phyloP scores from a whole-genome alignment of 2,888 invertebrate species.

The Tetranychus piercei region DNA sequence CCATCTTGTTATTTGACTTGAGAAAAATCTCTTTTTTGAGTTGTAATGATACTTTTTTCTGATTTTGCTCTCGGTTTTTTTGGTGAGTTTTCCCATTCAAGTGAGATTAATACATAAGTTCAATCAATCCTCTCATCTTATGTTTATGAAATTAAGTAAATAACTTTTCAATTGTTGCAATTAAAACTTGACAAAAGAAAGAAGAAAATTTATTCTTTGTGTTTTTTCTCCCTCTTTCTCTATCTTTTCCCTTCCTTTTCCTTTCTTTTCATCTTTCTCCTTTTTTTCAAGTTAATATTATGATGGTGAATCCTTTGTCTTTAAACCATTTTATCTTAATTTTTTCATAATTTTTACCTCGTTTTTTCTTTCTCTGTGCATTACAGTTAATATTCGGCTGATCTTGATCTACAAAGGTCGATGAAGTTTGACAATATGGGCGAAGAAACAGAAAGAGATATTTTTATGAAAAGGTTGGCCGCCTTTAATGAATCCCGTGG shows the following conservation, averaged over 20 bases:
- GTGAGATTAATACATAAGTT: neutral
- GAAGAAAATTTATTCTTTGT: neutral
- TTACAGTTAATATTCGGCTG: neutral
- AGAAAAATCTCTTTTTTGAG: neutral
- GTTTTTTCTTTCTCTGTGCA: neutral
- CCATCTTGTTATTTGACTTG: neutral
- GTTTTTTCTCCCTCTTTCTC: neutral
- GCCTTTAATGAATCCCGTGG: slow-evolving; percentile 88
- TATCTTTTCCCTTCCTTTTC: neutral
- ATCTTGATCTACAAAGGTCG: neutral
- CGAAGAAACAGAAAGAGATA: slow-evolving; percentile 78
- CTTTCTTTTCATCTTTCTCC: neutral
- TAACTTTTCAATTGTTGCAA: neutral
- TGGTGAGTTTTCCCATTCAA: neutral
- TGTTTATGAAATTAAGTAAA: neutral
- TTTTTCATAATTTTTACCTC: neutral
- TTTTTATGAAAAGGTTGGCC: slow-evolving; percentile 83
- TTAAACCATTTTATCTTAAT: neutral
- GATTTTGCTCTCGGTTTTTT: neutral
- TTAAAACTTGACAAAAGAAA: neutral
- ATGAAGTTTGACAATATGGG: slow-evolving; percentile 46
- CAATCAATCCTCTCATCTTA: too few relatives aligned
- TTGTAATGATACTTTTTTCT: neutral
- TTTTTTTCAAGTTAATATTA: neutral
- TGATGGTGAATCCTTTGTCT: neutral